Evolutionary conservation across 2,113 vertebrate species (phyloP).

Genomic region (Okapia johnstoni): DNA sequence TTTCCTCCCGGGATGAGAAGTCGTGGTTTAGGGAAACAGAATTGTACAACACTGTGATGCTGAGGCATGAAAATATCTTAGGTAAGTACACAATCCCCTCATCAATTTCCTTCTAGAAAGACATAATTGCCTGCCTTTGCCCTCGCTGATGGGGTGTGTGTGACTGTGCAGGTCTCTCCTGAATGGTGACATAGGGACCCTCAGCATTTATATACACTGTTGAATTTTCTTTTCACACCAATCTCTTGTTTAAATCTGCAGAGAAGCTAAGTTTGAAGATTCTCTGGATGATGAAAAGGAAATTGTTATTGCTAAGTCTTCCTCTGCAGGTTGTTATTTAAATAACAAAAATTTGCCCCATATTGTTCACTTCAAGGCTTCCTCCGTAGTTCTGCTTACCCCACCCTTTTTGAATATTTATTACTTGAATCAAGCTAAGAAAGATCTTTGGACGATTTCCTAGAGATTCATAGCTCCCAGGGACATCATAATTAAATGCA

Average conservation of each 20-base stretch:
- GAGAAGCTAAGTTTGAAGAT: constrained; percentile 21
- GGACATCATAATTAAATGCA: constrained; percentile 73
- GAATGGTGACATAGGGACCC: background rate
- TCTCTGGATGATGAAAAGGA: constrained; percentile 34
- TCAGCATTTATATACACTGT: background rate
- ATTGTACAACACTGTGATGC: constrained; percentile 97
- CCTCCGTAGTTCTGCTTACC: constrained; percentile 33
- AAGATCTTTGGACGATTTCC: constrained; percentile 72
- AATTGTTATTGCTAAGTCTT: constrained; percentile 29
- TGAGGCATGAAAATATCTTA: constrained; percentile 96
- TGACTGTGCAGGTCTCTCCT: background rate
- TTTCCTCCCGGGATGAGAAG: constrained; percentile 97
- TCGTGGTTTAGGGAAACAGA: constrained; percentile 99
- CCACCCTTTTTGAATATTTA: constrained; percentile 72
- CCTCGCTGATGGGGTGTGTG: background rate
- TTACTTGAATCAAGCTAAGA: constrained; percentile 68
- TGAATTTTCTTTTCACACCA: constrained; percentile 22
- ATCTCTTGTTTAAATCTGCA: constrained; percentile 40
- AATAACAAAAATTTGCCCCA: constrained; percentile 50
- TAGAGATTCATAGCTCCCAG: constrained; percentile 72
- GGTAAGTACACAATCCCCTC: constrained; percentile 79
- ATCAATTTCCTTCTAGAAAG: background rate
- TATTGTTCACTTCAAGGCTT: constrained; percentile 65
- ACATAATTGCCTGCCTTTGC: background rate
- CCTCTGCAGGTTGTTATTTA: constrained; percentile 57